Percentiles rank a stretch among this genome's conserved stretches.
phyloP scores from a whole-genome alignment of 2,113 vertebrate species.

The Prochilodus magdalenae region DNA sequence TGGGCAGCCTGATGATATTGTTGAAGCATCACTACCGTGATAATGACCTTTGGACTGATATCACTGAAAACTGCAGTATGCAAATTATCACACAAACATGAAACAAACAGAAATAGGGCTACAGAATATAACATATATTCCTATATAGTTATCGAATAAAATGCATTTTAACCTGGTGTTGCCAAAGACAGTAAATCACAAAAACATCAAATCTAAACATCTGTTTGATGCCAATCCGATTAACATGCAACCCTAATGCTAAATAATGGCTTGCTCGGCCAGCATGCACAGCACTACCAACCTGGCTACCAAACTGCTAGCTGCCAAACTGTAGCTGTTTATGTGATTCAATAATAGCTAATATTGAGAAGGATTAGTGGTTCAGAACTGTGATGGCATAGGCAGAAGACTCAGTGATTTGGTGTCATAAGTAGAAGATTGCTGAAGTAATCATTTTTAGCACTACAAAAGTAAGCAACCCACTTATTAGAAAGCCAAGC shows the following conservation, averaged over 20 bases:
- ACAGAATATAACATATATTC: no score
- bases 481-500: constrained; percentile 75
- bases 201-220: no score
- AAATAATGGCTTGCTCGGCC: no score
- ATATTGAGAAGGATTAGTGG: not conserved
- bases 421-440: not conserved
- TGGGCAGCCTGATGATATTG: not conserved
- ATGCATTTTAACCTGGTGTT: no score
- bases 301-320: no score
- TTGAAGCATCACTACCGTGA: not conserved
- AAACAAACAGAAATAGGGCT: no score
- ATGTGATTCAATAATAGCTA: not conserved
- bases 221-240: no score
- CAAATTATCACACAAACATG: not conserved
- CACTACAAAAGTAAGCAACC: constrained; percentile 64
- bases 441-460: not conserved
- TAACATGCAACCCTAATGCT: no score
- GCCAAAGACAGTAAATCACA: no score
- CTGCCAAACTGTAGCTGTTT: not conserved
- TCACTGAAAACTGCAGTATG: no score
- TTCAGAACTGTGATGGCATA: not conserved
- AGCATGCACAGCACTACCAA: no score
- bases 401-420: not conserved
- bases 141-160: no score
- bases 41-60: not conserved